Base-by-base conservation (phyloP, 2,888 invertebrate genomes). In the Polyommatus icarus region DNA sequence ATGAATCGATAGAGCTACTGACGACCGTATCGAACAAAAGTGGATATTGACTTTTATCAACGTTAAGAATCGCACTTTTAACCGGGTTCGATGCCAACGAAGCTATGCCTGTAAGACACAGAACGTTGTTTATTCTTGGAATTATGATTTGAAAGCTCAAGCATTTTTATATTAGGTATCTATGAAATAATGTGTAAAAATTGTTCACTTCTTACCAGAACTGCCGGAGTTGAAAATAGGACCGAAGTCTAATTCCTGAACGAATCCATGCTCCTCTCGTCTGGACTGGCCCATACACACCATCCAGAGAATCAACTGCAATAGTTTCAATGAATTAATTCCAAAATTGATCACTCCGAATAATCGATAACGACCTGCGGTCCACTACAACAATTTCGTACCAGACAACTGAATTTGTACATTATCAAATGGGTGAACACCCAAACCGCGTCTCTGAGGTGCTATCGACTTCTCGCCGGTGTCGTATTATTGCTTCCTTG, bases 201-300 rank as follows among this genome's bases (percentile, higher is more conserved):
- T 15, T 36, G 76, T 77, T 79, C n/a, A 54, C 32, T 54, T 71
- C 83, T 82, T 80, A 94, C 94, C 92, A 79, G 88, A 88, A 82
- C 89, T 87, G 79, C 89, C 90, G 77, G 91, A 87, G 77, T 90
- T 87, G 81, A 95, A 95, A 83, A 95, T 90, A n/a, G 94, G 89
- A 12, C 91, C 90, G 84, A 95, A 95, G 86, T 95, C 95, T 84
- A 95, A 87, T 18, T 95, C 94, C 80, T 93, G 90, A 36, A 95
- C 94, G 83, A 94, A 95, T 82, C 93, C 95, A 82, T 89, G 87
- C 73, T 86, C 83, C 81, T 89, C 89, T 82, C 90, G 89, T 82
- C 83, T 86, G 79, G 88, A 84, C 81, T 88, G 82, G 82, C 87
- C 90, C 81, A 89, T 89, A 87, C 89, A 90, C 85, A 91, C 85